Evolutionary conservation across 1,140 invertebrate genomes (phyloP).

Genomic region (Saccostrea glomerata): DNA sequence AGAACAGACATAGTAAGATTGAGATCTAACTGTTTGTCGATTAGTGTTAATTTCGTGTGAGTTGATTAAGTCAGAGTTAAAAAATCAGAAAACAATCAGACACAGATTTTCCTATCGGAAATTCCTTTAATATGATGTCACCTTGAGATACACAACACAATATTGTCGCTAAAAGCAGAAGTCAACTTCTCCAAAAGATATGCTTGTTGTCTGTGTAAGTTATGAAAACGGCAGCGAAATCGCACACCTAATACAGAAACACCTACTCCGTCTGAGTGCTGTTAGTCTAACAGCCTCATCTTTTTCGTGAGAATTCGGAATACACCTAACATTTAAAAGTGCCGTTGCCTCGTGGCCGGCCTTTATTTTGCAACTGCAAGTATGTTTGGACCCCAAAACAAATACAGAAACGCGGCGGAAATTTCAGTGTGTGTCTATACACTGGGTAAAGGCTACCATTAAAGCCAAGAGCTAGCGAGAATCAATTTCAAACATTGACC

Average conservation of each 20-base stretch:
- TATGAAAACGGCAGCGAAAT: conserved; percentile 32
- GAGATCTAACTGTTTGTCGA: background rate
- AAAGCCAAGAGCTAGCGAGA: background rate
- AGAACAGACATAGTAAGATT: background rate
- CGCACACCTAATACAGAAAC: conserved; percentile 21
- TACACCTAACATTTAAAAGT: conserved; percentile 38
- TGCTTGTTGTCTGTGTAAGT: conserved; percentile 16
- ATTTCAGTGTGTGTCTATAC: background rate
- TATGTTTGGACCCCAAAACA: conserved; percentile 10
- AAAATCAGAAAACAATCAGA: background rate
- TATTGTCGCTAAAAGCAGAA: conserved; percentile 27
- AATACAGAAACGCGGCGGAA: conserved; percentile 22
- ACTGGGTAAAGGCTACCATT: background rate
- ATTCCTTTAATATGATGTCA: conserved; percentile 27
- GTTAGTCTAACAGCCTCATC: conserved; percentile 25
- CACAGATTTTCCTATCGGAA: background rate
- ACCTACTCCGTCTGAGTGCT: conserved; percentile 27
- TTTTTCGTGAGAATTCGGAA: conserved; percentile 34
- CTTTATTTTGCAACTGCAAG: conserved; percentile 24
- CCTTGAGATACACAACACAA: background rate
- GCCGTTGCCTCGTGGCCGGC: conserved; percentile 26
- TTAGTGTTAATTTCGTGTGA: background rate
- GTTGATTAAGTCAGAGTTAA: background rate
- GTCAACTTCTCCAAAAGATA: conserved; percentile 31
- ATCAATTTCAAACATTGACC: background rate